These are phyloP conservation scores for Drosophila nr. medialis DNA, from an alignment of 2,888 invertebrate species.

Conservation along the genomic window DNA sequence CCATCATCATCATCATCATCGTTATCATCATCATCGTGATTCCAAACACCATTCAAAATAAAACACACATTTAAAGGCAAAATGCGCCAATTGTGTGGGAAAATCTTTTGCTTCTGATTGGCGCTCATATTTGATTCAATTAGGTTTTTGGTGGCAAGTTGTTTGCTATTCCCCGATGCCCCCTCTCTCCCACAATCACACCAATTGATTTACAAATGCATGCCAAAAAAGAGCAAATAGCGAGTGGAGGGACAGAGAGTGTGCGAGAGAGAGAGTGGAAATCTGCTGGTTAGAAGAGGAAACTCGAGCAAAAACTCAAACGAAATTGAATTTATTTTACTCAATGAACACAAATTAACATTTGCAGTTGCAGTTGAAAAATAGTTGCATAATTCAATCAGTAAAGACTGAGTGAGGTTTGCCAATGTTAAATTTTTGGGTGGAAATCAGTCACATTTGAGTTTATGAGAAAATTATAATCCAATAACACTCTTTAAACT, in stretches of 20 bases:
- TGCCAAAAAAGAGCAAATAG: not conserved
- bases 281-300: not conserved
- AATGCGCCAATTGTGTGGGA: conserved; percentile 59
- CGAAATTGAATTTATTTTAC: conserved; percentile 37
- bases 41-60: conserved; percentile 34
- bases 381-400: conserved; percentile 18
- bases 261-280: not conserved
- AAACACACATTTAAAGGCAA: conserved; percentile 49
- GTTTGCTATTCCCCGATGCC: not conserved
- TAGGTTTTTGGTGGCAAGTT: conserved; percentile 50
- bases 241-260: not conserved
- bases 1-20: conserved; percentile 16
- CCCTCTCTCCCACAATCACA: not conserved
- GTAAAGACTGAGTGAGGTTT: not conserved
- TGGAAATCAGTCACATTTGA: not conserved
- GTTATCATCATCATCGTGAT: not conserved
- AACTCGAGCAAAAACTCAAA: not conserved
- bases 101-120: conserved; percentile 67
- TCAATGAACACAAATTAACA: conserved; percentile 15
- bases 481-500: not conserved
- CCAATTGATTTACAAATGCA: conserved; percentile 23
- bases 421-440: not conserved
- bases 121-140: conserved; percentile 61
- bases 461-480: not conserved
- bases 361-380: conserved; percentile 9